These are phyloP conservation scores for Miltochrista miniata DNA, from an alignment of 2,888 invertebrate genomes.

Conservation along the genomic window DNA sequence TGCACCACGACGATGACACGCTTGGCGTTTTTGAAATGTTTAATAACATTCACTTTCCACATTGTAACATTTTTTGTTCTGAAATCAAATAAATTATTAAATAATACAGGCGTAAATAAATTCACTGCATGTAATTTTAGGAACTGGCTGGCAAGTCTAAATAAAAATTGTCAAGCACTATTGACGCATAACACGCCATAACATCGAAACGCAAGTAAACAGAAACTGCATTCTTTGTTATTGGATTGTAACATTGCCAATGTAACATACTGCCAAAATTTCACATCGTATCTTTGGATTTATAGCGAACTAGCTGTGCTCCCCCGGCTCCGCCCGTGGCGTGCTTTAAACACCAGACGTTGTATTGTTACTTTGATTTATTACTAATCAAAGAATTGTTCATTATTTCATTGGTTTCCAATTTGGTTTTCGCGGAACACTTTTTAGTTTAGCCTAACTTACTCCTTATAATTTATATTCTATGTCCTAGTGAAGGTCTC, in stretches of 20 bases:
- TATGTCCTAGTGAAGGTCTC: no score
- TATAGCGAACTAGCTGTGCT: no score
- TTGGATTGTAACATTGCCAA: constrained; percentile 62
- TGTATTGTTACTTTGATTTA: no score
- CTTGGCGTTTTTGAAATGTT: constrained; percentile 19
- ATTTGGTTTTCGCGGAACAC: no score
- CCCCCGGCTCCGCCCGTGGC: no score
- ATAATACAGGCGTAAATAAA: constrained; percentile 5
- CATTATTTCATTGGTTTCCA: no score
- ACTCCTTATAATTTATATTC: no score
- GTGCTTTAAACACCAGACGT: no score
- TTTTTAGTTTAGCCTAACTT: no score
- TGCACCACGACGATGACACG: constrained; percentile 21
- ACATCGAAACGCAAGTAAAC: constrained; percentile 64
- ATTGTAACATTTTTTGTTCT: constrained; percentile 30
- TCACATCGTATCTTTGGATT: constrained; percentile 45
- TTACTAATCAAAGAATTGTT: no score
- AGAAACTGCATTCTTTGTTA: constrained; percentile 56
- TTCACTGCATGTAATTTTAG: constrained; percentile 8
- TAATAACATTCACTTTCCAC: constrained; percentile 44
- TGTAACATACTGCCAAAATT: constrained; percentile 62
- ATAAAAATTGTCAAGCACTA: constrained; percentile 35
- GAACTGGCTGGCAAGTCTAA: constrained; percentile 19
- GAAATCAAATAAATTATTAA: not conserved
- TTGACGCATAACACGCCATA: constrained; percentile 40